Base-by-base conservation (phyloP, 1,140 invertebrate species). In the Tachypleus tridentatus region DNA sequence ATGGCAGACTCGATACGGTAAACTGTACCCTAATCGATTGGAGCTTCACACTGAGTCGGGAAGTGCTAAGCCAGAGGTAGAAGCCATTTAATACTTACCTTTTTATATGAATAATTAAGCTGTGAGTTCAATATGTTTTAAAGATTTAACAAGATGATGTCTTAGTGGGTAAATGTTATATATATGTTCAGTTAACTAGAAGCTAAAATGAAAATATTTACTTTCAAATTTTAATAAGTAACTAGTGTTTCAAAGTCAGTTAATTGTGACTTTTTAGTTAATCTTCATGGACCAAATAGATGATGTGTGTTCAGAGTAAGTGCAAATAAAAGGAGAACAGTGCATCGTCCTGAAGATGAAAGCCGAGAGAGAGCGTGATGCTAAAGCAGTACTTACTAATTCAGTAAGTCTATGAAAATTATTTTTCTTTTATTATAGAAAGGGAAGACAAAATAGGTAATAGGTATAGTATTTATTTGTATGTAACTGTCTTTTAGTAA, bases 231-330 rank as follows among this genome's bases (percentile, higher is more conserved):
- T 2, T 29, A 29, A 29, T 29, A 29, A 29, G 29, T 29, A 54
- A 54, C 7, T 54, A 54, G n/a, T 8, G 53, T 54, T 54, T 54
- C 7, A 54, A 54, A 54, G 3, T n/a, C 53, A 54, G 0, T 54
- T 57, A 61, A n/a, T 60, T 58, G 11, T 64, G 52, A 57, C 61
- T 58, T 66, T 70, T 47, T 57, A 78, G 80, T 83, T 97, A 73
- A 86, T 97, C 60, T 93, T 97, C 71, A 88, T 97, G 81, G 94
- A 97, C 78, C 88, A 92, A 76, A 88, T 93, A 10, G 91, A 93
- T 72, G 90, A 93, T 75, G 86, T 95, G 6, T 84, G 84, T 66
- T 83, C 87, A 3, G 93, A 96, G 73, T 83, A 92, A 68, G 86
- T 89, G 61, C 86, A 84, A 72, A 85, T 91, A 58, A 80, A 77